Percentiles rank a stretch among this genome's conserved stretches.
phyloP scores from a whole-genome alignment of 37 sponge, comb jelly and placozoan genomes.

The Axinella damicornis region DNA sequence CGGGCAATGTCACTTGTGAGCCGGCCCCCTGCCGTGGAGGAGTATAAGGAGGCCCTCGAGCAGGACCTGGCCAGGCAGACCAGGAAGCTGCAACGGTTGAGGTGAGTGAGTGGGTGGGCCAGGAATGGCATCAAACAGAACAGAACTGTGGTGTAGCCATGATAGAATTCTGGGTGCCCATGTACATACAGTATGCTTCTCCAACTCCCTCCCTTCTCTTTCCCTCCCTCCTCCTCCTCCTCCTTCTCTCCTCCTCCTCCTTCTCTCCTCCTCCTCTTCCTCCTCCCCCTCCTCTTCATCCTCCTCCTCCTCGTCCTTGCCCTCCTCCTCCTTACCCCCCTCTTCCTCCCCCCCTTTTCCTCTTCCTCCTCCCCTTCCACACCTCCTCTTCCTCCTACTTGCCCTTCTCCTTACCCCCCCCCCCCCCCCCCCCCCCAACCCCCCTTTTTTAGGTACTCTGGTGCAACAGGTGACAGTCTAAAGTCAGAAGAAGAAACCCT shows the following conservation, averaged over 20 bases:
- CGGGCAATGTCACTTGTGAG: background rate
- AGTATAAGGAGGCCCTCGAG: constrained; percentile 44
- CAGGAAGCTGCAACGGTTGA: constrained; percentile 43
- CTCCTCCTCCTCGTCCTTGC: background rate
- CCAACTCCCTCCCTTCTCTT: no score
- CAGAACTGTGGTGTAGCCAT: background rate
- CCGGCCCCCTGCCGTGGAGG: background rate
- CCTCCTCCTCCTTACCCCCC: background rate
- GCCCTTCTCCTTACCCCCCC: no score
- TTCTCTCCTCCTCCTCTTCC: background rate
- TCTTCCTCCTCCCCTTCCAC: no score
- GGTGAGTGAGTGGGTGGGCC: background rate
- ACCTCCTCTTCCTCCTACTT: no score
- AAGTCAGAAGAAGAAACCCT: constrained; percentile 46
- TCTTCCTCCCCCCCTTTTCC: background rate
- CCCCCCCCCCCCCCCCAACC: no score
- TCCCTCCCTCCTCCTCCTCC: background rate
- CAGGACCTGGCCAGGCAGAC: constrained; percentile 59
- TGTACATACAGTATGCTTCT: no score
- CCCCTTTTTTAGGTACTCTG: background rate
- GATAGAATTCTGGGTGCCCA: background rate
- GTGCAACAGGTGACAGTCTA: constrained; percentile 46
- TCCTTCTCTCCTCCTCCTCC: background rate
- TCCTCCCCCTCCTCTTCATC: background rate
- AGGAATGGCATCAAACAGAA: background rate